Base-by-base conservation (phyloP, 2,797 vertebrate genomes). In the Adelosebastes latens region DNA sequence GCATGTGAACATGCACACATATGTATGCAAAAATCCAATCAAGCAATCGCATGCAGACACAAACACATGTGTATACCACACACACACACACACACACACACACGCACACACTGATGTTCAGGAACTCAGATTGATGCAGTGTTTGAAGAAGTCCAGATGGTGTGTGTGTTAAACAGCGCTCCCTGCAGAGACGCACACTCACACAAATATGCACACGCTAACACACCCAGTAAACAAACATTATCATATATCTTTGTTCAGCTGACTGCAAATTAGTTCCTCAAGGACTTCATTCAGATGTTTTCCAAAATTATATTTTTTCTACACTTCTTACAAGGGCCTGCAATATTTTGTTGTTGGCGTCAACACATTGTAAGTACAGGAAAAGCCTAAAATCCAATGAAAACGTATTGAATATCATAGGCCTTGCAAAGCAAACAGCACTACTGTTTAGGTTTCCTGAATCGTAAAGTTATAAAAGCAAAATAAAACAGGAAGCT, bases 141-240 rank as follows among this genome's bases (percentile, higher is more conserved):
- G 90, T 93, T 91, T 92, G 91, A 88, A 79, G 81, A 84, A 77
- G 88, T 85, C 88, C 93, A 93, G 90, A 93, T 94, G 90, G 88
- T 88, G 86, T 83, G 83, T 87, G 89, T 88, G 88, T 89, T 88
- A 88, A 90, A 90, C 86, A 89, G 73, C 25, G 75, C 77, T 92
- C 88, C 89, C 87, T 75, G 75, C 89, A 87, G 89, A 85, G 85
- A 87, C 12, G 29, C 79, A 77, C 78, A 62, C 82, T 75, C 84
- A 78, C 82, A 78, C 76, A 79, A 79, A 89, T 80, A 72, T 39
- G 76, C 81, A 79, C 63, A 66, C 39, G 31, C 71, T 69, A 72
- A 82, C 86, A 87, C 83, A 86, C 72, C 58, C 77, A 82, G 85
- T 92, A 92, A 92, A 92, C 87, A 93, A 91, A 90, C 85, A 93